Conservation (phyloP, 2,797 vertebrate species). For the Podarcis lilfordi region DNA sequence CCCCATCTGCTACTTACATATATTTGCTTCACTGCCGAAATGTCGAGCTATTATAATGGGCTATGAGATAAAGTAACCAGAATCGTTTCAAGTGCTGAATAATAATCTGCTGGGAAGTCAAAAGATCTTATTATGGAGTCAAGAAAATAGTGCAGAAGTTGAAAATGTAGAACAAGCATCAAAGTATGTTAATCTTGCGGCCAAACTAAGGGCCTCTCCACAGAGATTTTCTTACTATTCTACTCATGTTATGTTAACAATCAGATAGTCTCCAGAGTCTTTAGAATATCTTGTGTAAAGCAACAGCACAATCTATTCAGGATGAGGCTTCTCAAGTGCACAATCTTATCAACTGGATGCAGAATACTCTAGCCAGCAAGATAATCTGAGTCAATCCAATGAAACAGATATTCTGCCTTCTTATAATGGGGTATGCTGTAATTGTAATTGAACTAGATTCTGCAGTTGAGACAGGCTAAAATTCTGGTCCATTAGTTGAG, state of each 20-base stretch:
- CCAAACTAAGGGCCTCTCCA: conserved; percentile 4
- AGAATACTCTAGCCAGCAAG: conserved; percentile 20
- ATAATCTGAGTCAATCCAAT: conserved; percentile 23
- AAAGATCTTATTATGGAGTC: background rate
- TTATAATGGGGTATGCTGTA: background rate
- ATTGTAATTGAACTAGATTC: conserved; percentile 40
- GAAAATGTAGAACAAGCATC: conserved; percentile 28
- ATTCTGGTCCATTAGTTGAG: conserved; percentile 33
- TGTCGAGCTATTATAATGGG: background rate
- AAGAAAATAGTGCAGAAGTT: background rate
- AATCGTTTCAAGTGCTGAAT: background rate
- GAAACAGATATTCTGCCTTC: background rate
- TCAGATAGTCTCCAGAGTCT: conserved; percentile 30
- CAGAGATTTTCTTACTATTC: conserved; percentile 30
- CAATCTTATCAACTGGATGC: conserved; percentile 39
- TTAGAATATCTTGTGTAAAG: background rate
- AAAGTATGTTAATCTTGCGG: conserved; percentile 37
- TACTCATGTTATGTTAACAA: conserved; percentile 22
- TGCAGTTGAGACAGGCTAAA: background rate
- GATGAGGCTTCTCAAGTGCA: conserved; percentile 29
- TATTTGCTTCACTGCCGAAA: conserved; percentile 31
- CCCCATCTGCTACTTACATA: conserved; percentile 8
- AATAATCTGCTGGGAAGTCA: conserved; percentile 32
- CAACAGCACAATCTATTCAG: fast-evolving
- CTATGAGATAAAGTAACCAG: conserved; percentile 1